Percentiles rank a stretch among this genome's conserved stretches.
These are phyloP conservation scores for Nycticebus coucang DNA, from an alignment of 2,113 vertebrate genomes.

Conservation along the genomic window DNA sequence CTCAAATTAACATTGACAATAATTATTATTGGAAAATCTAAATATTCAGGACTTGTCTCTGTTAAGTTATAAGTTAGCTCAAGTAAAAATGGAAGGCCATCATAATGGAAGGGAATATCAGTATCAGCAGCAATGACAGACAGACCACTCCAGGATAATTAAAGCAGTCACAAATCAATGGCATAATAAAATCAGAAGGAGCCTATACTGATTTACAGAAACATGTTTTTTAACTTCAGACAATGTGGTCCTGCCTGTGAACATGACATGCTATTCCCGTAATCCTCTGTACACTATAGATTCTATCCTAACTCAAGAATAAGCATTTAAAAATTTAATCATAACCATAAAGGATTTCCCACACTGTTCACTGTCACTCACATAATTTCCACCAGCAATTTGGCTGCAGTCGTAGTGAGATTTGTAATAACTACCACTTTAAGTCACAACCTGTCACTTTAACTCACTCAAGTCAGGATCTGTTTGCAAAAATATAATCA, in stretches of 20 bases:
- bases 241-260: slow-evolving; percentile 65
- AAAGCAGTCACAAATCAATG: slow-evolving; percentile 80
- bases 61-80: slow-evolving; percentile 72
- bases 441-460: slow-evolving; percentile 26
- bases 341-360: slow-evolving; percentile 65
- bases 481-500: slow-evolving; percentile 65
- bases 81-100: slow-evolving; percentile 26
- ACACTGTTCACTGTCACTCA: slow-evolving; percentile 34
- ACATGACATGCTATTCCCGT: slow-evolving; percentile 71
- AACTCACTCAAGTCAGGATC: slow-evolving; percentile 47
- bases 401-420: slow-evolving; percentile 34
- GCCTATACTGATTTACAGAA: slow-evolving; percentile 79
- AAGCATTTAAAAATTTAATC: slow-evolving; percentile 62
- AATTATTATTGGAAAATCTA: slow-evolving; percentile 66
- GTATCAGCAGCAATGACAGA: background rate
- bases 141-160: slow-evolving; percentile 34
- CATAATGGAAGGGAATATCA: background rate
- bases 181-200: slow-evolving; percentile 80
- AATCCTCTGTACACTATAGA: slow-evolving; percentile 66
- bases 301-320: slow-evolving; percentile 52
- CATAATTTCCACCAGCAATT: slow-evolving; percentile 34
- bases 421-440: slow-evolving; percentile 38
- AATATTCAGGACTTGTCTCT: slow-evolving; percentile 73
- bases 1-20: slow-evolving; percentile 74
- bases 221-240: slow-evolving; percentile 78